Evolutionary conservation across 1,140 invertebrate genomes (phyloP).

Genomic region (Pseudomyrmex dendroicus): DNA sequence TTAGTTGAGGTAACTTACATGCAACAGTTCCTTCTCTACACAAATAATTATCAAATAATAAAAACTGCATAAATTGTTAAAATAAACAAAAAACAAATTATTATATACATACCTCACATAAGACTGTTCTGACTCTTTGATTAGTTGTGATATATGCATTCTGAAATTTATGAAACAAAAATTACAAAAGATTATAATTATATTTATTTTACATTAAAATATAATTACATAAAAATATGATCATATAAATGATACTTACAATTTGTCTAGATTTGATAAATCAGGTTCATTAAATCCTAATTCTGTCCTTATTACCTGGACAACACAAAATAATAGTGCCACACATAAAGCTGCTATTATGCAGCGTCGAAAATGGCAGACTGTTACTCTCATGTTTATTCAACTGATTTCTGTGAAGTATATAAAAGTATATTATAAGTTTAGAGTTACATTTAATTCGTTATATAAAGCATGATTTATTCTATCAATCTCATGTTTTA

Average conservation of each 20-base stretch:
- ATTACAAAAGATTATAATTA: conserved; percentile 16
- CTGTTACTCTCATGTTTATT: conserved; percentile 76
- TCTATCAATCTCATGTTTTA: no score
- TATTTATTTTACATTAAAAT: conserved; percentile 12
- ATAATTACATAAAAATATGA: not conserved
- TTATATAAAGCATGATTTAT: no score
- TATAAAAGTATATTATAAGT: not conserved
- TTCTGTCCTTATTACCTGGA: conserved; percentile 77
- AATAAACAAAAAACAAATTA: conserved; percentile 8
- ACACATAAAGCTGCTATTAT: conserved; percentile 70
- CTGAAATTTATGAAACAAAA: conserved; percentile 65
- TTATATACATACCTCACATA: conserved; percentile 64
- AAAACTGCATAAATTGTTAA: conserved; percentile 30
- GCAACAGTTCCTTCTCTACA: conserved; percentile 77
- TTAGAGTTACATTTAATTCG: not conserved
- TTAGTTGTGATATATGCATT: conserved; percentile 76
- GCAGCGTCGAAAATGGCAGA: conserved; percentile 75
- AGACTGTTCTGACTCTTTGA: conserved; percentile 74
- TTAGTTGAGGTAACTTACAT: conserved; percentile 88
- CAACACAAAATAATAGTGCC: conserved; percentile 73
- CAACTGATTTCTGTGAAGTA: conserved; percentile 57
- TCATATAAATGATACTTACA: conserved; percentile 73
- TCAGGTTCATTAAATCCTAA: conserved; percentile 72
- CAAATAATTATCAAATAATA: conserved; percentile 17
- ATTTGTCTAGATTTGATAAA: conserved; percentile 77